A percentile compares a stretch with the other conserved stretches of the same genome.
Evolutionary conservation across 2,797 vertebrate genomes (phyloP).

Genomic region (Amblyraja radiata): DNA sequence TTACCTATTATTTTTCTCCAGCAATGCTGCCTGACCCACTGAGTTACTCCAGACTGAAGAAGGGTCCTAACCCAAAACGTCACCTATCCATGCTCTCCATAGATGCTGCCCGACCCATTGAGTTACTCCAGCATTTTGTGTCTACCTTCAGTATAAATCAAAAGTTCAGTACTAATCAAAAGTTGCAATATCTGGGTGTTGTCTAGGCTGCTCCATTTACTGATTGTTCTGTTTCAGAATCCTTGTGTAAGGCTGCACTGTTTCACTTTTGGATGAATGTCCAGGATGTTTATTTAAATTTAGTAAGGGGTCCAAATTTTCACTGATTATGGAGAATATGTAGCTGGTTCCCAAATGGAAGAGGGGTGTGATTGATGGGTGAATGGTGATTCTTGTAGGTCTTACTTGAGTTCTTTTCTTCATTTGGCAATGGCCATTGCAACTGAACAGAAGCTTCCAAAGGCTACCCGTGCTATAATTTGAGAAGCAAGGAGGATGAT

Average conservation of each 20-base stretch:
- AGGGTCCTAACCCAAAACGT: too few species aligned
- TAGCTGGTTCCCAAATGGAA: neutral
- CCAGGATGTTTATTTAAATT: neutral
- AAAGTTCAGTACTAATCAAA: neutral
- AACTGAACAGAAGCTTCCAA: too few species aligned
- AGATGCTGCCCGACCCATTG: too few species aligned
- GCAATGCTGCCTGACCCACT: too few species aligned
- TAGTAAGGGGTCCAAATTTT: neutral
- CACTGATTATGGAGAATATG: neutral
- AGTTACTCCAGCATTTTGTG: too few species aligned
- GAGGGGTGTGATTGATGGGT: neutral
- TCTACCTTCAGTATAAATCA: too few species aligned
- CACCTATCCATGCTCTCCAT: too few species aligned
- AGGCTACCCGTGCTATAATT: too few species aligned
- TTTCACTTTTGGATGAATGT: neutral
- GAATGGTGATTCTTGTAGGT: neutral
- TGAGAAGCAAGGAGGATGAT: too few species aligned
- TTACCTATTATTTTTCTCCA: too few species aligned
- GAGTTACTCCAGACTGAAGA: too few species aligned
- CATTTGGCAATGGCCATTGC: neutral
- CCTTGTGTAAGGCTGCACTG: neutral
- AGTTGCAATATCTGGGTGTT: neutral
- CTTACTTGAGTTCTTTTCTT: neutral
- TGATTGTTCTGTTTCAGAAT: neutral
- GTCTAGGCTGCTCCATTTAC: neutral